These are phyloP conservation scores for Lepidocyrtinus sp. DNA, from an alignment of 2,888 invertebrate genomes.

Conservation along the genomic window DNA sequence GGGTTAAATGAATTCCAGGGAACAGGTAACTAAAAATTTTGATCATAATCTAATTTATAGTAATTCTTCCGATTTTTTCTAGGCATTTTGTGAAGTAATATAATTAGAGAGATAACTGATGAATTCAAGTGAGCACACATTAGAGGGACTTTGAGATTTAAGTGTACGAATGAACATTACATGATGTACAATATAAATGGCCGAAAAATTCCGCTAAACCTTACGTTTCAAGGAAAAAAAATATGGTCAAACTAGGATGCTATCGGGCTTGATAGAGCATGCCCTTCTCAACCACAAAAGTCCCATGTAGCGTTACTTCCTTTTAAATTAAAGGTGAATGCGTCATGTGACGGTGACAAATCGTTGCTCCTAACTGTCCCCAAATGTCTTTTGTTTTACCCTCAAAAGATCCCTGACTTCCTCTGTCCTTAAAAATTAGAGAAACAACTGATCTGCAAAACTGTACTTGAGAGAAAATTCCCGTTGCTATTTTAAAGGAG, in stretches of 20 bases:
- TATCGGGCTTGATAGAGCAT: neutral
- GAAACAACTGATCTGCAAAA: slow-evolving; percentile 9
- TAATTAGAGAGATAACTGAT: too few species aligned
- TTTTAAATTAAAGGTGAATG: neutral
- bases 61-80: too few species aligned
- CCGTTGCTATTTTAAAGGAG: neutral
- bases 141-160: too few species aligned
- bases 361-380: slow-evolving; percentile 40
- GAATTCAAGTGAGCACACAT: too few species aligned
- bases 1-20: too few species aligned
- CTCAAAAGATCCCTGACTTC: neutral
- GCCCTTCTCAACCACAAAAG: slow-evolving; percentile 51
- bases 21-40: too few species aligned
- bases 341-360: slow-evolving; percentile 28
- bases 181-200: too few species aligned
- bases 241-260: neutral
- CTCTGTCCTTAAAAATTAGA: slow-evolving; percentile 1
- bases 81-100: too few species aligned
- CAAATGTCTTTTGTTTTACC: slow-evolving; percentile 40
- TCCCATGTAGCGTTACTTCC: slow-evolving; percentile 14
- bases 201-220: too few species aligned
- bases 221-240: too few species aligned
- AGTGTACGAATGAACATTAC: neutral
- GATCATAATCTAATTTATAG: too few species aligned
- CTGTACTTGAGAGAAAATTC: slow-evolving; percentile 15